Percentiles rank a stretch among this genome's conserved stretches.
These are phyloP conservation scores for Eurosta solidaginis DNA, from an alignment of 1,140 invertebrate species.

Conservation along the genomic window DNA sequence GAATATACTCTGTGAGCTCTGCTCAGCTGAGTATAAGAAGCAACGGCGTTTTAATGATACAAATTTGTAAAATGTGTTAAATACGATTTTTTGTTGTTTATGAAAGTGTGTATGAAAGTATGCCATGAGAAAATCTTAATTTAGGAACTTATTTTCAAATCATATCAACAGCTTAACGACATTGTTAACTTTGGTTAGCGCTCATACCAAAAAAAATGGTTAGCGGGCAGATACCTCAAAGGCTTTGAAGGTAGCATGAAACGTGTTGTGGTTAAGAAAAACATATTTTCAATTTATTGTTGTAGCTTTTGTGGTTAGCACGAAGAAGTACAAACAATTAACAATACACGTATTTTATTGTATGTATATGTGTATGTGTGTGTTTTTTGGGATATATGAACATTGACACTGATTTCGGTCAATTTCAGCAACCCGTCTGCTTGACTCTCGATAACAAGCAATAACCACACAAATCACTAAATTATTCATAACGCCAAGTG, in stretches of 20 bases:
- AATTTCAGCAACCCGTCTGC: neutral
- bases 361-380: neutral
- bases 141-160: constrained; percentile 35
- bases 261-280: constrained; percentile 27
- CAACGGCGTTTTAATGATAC: too few species aligned
- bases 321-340: constrained; percentile 13
- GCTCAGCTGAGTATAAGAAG: too few species aligned
- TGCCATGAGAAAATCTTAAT: constrained; percentile 31
- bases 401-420: constrained; percentile 1
- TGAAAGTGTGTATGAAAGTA: too few species aligned
- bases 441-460: neutral
- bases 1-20: too few species aligned
- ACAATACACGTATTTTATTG: neutral
- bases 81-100: too few species aligned
- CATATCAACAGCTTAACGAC: constrained; percentile 30
- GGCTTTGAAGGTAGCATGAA: neutral
- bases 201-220: neutral
- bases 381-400: neutral
- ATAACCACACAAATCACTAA: constrained; percentile 36
- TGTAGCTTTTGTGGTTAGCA: constrained; percentile 8
- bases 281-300: neutral
- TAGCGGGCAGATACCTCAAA: neutral
- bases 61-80: too few species aligned
- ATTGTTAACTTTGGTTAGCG: constrained; percentile 31
- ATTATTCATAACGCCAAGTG: constrained; percentile 49